Percentiles rank a stretch among this genome's conserved stretches.
phyloP scores from a whole-genome alignment of 2,113 vertebrate genomes.

The Ceyx margarethae region DNA sequence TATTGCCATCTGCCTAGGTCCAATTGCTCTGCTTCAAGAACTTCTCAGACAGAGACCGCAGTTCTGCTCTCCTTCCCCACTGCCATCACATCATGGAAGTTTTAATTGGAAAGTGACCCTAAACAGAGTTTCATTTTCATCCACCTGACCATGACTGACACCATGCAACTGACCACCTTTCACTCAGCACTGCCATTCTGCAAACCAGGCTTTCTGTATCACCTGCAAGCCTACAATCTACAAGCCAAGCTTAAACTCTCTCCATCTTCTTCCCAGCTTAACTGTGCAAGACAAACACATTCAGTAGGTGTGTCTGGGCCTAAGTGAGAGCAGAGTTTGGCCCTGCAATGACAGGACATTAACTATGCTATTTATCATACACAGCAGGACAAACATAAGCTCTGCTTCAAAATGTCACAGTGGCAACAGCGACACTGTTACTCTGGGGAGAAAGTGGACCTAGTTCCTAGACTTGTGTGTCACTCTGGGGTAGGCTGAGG shows the following conservation, averaged over 20 bases:
- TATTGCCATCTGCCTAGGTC: neutral
- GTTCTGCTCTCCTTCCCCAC: neutral
- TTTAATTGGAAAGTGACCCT: neutral
- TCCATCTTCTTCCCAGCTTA: neutral
- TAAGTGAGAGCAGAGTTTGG: neutral
- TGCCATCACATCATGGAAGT: neutral
- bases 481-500: neutral
- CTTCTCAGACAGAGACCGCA: neutral
- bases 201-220: neutral
- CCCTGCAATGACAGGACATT: neutral
- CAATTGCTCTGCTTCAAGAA: neutral
- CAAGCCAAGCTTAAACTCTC: neutral
- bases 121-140: neutral
- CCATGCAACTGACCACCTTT: too few relatives aligned
- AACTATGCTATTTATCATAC: neutral
- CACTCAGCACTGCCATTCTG: neutral
- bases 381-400: neutral
- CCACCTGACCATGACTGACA: neutral
- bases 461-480: neutral
- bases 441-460: neutral
- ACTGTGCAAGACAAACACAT: neutral
- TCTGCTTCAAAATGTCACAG: neutral
- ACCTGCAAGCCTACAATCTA: neutral
- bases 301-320: neutral
- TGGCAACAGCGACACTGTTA: neutral